phyloP scores from a whole-genome alignment of 2,797 vertebrate species.

The Synaphobranchus kaupii region DNA sequence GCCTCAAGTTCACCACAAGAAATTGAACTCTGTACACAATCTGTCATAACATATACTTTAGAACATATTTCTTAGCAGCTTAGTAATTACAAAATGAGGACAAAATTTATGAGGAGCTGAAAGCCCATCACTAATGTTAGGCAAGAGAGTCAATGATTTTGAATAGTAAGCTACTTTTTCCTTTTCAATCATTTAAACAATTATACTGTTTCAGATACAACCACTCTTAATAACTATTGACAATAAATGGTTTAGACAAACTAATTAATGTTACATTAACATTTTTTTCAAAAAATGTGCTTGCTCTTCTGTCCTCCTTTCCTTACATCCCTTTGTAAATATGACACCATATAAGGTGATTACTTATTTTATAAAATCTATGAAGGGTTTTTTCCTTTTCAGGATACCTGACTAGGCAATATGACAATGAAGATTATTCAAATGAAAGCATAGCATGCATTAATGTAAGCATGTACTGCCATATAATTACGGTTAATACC shows the following conservation, averaged over 20 bases:
- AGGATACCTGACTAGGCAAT: background rate
- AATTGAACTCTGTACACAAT: constrained; percentile 5
- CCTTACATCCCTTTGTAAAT: background rate
- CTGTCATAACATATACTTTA: constrained; percentile 15
- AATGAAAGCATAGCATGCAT: background rate
- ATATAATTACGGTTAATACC: background rate
- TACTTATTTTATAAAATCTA: background rate
- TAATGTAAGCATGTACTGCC: background rate
- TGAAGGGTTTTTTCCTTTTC: background rate
- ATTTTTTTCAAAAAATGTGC: background rate
- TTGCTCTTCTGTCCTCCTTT: background rate
- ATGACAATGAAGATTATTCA: background rate
- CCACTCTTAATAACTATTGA: background rate
- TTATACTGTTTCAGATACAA: background rate
- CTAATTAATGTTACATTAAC: background rate
- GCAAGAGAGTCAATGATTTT: background rate
- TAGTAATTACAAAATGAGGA: constrained; percentile 4
- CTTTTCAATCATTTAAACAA: background rate
- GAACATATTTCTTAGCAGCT: constrained; percentile 7
- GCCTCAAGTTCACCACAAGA: constrained; percentile 9
- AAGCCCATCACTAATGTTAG: background rate
- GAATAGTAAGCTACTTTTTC: background rate
- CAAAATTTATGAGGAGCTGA: constrained; percentile 16
- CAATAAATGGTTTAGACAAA: background rate
- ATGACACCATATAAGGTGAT: background rate